A percentile compares a stretch with the other conserved stretches of the same genome.
phyloP scores from a whole-genome alignment of 2,888 invertebrate genomes.

The Deilephila porcellus region DNA sequence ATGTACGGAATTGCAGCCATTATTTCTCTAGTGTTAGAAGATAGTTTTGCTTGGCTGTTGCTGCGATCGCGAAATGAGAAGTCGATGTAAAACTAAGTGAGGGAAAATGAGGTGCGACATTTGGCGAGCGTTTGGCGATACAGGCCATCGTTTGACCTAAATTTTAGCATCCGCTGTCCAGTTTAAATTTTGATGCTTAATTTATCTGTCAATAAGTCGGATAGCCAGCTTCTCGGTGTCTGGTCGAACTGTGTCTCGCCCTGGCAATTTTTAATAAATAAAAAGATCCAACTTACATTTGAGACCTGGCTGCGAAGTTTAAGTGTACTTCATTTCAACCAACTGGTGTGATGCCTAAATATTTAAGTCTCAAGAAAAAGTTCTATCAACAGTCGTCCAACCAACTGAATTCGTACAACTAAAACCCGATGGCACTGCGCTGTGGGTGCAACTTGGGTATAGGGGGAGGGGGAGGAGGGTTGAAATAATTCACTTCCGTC shows the following conservation, averaged over 20 bases:
- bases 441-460: no score
- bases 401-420: no score
- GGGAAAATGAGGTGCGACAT: slow-evolving; percentile 76
- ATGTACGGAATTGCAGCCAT: background rate
- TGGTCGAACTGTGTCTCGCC: background rate
- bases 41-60: background rate
- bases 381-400: no score
- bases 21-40: background rate
- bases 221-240: background rate
- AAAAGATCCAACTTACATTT: background rate
- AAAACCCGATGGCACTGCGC: no score
- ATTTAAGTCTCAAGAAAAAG: background rate
- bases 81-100: slow-evolving; percentile 63
- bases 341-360: background rate
- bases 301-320: background rate
- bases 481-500: no score
- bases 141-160: slow-evolving; percentile 70
- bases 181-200: slow-evolving; percentile 50
- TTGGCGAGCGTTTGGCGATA: slow-evolving; percentile 64
- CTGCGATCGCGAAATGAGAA: slow-evolving; percentile 25
- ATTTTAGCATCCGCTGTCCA: slow-evolving; percentile 60
- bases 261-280: slow-evolving; percentile 3
- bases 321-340: background rate
- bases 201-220: background rate
- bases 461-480: no score